These are phyloP conservation scores for Cryptus viduatorius DNA, from an alignment of 2,888 invertebrate species.

Conservation along the genomic window DNA sequence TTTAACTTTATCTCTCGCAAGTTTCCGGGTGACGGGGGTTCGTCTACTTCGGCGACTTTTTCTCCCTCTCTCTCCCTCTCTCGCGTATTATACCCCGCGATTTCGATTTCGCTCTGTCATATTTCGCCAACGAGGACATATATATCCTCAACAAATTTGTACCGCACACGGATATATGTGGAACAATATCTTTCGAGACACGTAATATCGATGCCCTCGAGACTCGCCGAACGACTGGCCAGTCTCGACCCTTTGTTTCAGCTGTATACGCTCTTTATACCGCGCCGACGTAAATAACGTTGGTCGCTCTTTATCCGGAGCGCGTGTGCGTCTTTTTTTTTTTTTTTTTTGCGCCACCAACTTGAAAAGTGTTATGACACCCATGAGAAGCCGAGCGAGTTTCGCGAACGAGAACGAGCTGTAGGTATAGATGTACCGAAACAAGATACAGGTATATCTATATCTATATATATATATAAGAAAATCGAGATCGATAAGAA, in stretches of 20 bases:
- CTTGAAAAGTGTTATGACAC: slow-evolving; percentile 43
- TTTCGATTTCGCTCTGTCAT: background rate
- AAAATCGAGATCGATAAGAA: slow-evolving; percentile 29
- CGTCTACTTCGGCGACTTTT: slow-evolving; percentile 23
- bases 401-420: slow-evolving; percentile 12
- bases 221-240: background rate
- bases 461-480: no score
- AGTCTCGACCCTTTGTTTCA: background rate
- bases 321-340: background rate
- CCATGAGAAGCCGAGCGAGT: slow-evolving; percentile 20
- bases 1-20: slow-evolving; percentile 79
- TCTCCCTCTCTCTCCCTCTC: no score
- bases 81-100: background rate
- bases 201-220: background rate
- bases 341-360: background rate
- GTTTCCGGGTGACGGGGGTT: slow-evolving; percentile 26
- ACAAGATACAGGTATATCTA: background rate
- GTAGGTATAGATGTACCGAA: slow-evolving; percentile 1
- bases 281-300: slow-evolving; percentile 9
- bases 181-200: background rate
- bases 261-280: background rate
- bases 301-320: background rate
- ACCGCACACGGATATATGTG: background rate
- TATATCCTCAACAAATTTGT: background rate
- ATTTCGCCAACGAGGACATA: background rate